phyloP scores from a whole-genome alignment of 2,888 invertebrate genomes.

The Drosophila testacea region DNA sequence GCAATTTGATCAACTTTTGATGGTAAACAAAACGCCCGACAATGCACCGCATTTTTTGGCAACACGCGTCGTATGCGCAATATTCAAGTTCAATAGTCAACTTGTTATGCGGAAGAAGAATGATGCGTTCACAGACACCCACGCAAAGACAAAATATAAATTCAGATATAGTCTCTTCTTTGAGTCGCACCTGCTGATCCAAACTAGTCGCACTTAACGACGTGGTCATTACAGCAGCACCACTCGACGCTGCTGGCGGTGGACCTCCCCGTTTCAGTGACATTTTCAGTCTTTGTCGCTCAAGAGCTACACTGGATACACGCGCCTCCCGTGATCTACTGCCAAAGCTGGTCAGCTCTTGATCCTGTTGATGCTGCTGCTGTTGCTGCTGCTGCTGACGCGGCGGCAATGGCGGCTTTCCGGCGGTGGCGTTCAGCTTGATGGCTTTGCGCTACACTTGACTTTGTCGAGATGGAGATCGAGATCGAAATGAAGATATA shows the following conservation, averaged over 20 bases:
- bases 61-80: constrained; percentile 59
- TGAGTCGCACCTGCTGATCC: constrained; percentile 68
- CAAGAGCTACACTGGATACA: constrained; percentile 70
- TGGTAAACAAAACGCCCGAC: constrained; percentile 52
- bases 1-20: constrained; percentile 13
- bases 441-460: constrained; percentile 54
- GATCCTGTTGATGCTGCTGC: constrained; percentile 59
- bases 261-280: constrained; percentile 82
- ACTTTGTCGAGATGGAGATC: constrained; percentile 25
- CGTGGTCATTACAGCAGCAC: constrained; percentile 73
- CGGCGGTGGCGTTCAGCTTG: constrained; percentile 78
- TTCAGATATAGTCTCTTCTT: constrained; percentile 13
- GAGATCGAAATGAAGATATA: constrained; percentile 26
- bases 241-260: constrained; percentile 77
- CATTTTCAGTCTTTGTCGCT: constrained; percentile 78
- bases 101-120: constrained; percentile 59
- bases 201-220: constrained; percentile 58
- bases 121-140: constrained; percentile 31
- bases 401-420: constrained; percentile 83
- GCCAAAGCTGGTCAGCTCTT: constrained; percentile 61
- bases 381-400: constrained; percentile 58
- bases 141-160: constrained; percentile 28
- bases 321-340: constrained; percentile 54
- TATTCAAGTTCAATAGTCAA: constrained; percentile 66
- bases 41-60: constrained; percentile 60